These are phyloP conservation scores for Entomyzon cyanotis DNA, from an alignment of 2,113 vertebrate genomes.

Conservation along the genomic window DNA sequence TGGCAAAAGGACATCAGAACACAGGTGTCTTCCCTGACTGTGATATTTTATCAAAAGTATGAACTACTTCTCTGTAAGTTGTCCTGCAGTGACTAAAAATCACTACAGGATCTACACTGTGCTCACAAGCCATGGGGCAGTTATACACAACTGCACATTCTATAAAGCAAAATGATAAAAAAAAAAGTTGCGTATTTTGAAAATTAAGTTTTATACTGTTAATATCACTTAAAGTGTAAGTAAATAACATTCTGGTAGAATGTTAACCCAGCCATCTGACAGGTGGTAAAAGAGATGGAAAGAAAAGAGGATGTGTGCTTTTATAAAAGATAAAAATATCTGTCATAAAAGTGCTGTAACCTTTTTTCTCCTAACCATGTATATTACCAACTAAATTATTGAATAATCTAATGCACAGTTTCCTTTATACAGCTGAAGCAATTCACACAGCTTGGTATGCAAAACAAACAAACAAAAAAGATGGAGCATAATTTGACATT, in stretches of 20 bases:
- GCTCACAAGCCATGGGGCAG: not conserved
- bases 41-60: not conserved
- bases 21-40: not conserved
- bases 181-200: not conserved
- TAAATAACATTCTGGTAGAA: not conserved
- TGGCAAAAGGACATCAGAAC: not conserved
- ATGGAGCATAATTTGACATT: conserved; percentile 24
- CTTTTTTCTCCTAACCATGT: not conserved
- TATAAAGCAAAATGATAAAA: not conserved
- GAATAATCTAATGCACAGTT: not conserved
- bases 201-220: not conserved
- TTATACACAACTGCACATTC: not conserved
- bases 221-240: not conserved
- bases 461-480: not conserved
- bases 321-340: not conserved
- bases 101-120: fast-evolving
- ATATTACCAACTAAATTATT: not conserved
- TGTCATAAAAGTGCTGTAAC: not conserved
- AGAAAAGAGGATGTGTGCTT: not conserved
- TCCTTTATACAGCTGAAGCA: conserved; percentile 20
- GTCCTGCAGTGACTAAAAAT: not conserved
- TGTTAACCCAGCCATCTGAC: not conserved
- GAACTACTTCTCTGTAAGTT: not conserved
- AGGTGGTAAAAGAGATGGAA: not conserved
- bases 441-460: not conserved